Base-by-base conservation (phyloP, 1,140 invertebrate genomes). In the Marisa cornuarietis region DNA sequence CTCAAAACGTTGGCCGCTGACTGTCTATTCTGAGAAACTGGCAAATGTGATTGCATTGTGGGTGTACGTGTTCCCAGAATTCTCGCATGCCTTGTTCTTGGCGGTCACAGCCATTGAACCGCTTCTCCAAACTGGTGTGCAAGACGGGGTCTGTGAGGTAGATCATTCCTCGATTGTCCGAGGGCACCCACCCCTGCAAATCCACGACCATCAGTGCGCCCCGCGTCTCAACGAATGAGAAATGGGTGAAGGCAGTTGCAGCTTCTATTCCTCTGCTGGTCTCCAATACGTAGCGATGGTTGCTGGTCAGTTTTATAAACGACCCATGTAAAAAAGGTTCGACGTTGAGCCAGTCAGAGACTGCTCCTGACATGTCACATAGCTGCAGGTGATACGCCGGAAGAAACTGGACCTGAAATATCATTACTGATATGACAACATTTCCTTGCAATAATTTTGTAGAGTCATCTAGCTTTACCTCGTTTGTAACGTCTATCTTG, bases 291-390 rank as follows among this genome's bases (percentile, higher is more conserved):
- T 79, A 82, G 54, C 68, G 26, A 58, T 65, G 58, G 68, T 83
- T 83, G 74, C 79, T 83, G 61, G 80, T 81, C 66, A 83, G 66
- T 68, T 83, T 83, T 42, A 62, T 26, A 62, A 79, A 83, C 20
- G 63, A 66, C 8, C 82, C 82, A 6, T 83, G 73, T 22, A 81
- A 22, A 69, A 77, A 83, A 51, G 80, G 80, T 66, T 83, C 82
- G 26, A 83, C 72, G 71, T 83, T 83, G 9, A 83, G 22, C 80
- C 78, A 81, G 74, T 81, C 78, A 18, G 42, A 51, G 2, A 83
- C 61, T 49, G 79, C 71, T 20, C 75, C 79, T 11, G 80, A 26
- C 9, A 16, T 42, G 13, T 75, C 61, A 8, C 75, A 65, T 11
- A 84, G 11, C 51, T 82, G 81, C 26, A 84, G 62, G 63, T 82